Evolutionary conservation across 2,888 invertebrate genomes (phyloP).

Genomic region (Epicampocera succincta): DNA sequence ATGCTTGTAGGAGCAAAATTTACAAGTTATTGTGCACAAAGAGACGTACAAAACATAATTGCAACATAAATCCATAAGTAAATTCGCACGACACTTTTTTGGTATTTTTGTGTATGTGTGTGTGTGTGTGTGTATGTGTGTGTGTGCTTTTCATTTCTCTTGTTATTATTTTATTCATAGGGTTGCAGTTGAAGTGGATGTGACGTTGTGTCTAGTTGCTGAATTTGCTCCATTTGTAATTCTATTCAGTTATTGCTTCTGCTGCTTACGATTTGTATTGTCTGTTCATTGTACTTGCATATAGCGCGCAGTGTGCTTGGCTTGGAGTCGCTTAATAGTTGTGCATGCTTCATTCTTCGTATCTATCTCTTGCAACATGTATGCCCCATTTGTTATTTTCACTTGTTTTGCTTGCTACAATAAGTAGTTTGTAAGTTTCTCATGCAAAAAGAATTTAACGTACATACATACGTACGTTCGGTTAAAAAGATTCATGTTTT

Average conservation of each 20-base stretch:
- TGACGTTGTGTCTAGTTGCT: conserved; percentile 25
- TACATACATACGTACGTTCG: neutral
- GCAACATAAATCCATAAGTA: conserved; percentile 64
- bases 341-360: conserved; percentile 14
- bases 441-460: conserved; percentile 1
- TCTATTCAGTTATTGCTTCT: conserved; percentile 58
- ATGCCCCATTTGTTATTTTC: conserved; percentile 65
- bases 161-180: conserved; percentile 62
- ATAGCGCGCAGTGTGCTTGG: conserved; percentile 19
- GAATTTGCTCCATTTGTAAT: conserved; percentile 60
- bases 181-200: conserved; percentile 62
- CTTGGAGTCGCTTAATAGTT: conserved; percentile 46
- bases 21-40: conserved; percentile 4
- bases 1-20: neutral
- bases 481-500: neutral
- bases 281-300: conserved; percentile 29
- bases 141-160: conserved; percentile 18
- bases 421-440: conserved; percentile 65
- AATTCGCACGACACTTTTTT: conserved; percentile 66
- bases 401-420: conserved; percentile 56
- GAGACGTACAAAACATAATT: conserved; percentile 52
- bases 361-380: conserved; percentile 47
- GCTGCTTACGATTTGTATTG: conserved; percentile 40
- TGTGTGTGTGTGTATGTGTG: neutral
- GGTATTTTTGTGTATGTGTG: conserved; percentile 11